Evolutionary conservation across 2,113 vertebrate genomes (phyloP), one percentile per base, ranked within the genome.

Genomic region (Brachionichthys hirsutus): DNA sequence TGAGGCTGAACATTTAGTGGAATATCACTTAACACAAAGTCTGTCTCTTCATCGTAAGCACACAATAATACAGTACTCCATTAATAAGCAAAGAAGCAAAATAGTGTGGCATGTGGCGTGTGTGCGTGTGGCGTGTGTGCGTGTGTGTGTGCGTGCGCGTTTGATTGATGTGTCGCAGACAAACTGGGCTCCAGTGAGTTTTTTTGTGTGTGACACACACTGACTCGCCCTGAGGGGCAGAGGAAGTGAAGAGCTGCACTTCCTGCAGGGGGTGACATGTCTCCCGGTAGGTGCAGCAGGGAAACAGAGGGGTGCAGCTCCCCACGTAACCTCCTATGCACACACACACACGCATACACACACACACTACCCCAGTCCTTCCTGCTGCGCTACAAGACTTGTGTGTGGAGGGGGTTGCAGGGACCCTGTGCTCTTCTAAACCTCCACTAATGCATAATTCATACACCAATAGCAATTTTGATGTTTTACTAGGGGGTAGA

Each of bases 391-490:
- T 93, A 92, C 88, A 93, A 82, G 78, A 78, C 43, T 67, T 54
- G 53, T 55, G 51, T 30, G 24, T 30, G 24, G 64, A 75, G 71
- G 61, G 56, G 59, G 61, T 64, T 73, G 70, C 48, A 47, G 72
- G 69, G 88, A 80, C 80, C 78, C 80, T 44, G 69, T 91, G 91
- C 93, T 93, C 93, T 89, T 94, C 93, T 90, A 92, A 96, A 93
- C 92, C 92, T 93, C 87, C 87, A 84, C 91, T 93, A 88, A 97
- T 98, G 94, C 94, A 96, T 98, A 94, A 98, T 98, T 97, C 95
- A 98, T 98, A 92, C 88, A 60, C 92, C 94, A 95, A 93, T 92
- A 95, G 94, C 93, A 95, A 95, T 97, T 95, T 94, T 93, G 91
- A 93, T 95, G 93, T 96, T 95, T 95, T 93, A 94, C 94, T 94